Base-by-base conservation (phyloP, 2,888 invertebrate genomes). In the Candidula unifasciata region DNA sequence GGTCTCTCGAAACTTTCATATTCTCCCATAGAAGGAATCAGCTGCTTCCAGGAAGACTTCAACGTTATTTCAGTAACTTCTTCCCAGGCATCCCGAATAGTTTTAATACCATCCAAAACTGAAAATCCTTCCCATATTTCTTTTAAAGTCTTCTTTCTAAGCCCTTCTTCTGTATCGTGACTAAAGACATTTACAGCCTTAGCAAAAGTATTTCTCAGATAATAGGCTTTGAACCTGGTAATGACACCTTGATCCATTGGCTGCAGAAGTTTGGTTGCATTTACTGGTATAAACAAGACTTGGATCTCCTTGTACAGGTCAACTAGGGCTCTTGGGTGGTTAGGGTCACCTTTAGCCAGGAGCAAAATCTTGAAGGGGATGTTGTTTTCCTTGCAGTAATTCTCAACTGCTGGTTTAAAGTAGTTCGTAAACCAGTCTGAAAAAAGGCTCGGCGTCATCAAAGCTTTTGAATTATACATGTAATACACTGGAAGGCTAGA, bases 181-280 rank as follows among this genome's bases (percentile, higher is more conserved):
- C 37, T 37, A 3, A 71, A 21, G 24, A 24, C 30, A 37, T 18
- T n/a, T 37, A 71, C 8, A 37, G n/a, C 37, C 37, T 71, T 71
- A 27, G 21, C 37, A 35, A 71, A 71, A n/a, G 37, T 37, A 37
- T n/a, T 18, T 37, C 71, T 3, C 24, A 71, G n/a, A n/a, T 71
- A 71, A 27, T 21, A 37, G 8, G 71, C 18, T n/a, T 71, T 71
- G 24, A 71, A 71, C 1, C 33, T 13, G 35, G 71, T 5, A 37
- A 71, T 71, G 21, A 71, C 71, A 24, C 71, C 71, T 44, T 71
- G 71, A 3, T 71, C 35, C 71, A 71, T 71, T 1, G 71, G 71
- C n/a, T 44, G 71, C 35, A 35, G 69, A 18, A 69, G 18, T 21
- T 2, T 37, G 8, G 71, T 3, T 71, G 71, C 1, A 37, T 71